Evolutionary conservation across 1,140 invertebrate species (phyloP).

Genomic region (Rhyacophila brunnea): DNA sequence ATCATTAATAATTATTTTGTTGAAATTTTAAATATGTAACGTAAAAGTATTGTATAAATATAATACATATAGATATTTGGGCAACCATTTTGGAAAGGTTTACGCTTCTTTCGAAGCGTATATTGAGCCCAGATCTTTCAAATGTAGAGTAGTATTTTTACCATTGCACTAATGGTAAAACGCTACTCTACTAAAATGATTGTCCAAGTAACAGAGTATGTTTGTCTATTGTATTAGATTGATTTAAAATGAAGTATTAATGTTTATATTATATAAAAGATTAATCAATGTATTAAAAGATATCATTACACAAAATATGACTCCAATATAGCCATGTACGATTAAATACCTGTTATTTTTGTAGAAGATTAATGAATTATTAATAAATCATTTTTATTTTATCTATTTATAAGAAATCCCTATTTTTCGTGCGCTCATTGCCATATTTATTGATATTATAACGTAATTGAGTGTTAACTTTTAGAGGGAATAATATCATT

Average conservation of each 20-base stretch:
- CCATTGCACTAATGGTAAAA: no score
- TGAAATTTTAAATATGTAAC: no score
- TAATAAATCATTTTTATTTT: background rate
- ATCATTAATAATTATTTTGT: no score
- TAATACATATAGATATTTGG: no score
- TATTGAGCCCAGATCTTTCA: no score
- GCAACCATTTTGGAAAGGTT: no score
- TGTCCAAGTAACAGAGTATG: background rate
- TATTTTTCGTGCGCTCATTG: conserved; percentile 31
- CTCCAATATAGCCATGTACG: background rate
- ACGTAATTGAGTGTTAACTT: conserved; percentile 11
- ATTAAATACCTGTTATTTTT: background rate
- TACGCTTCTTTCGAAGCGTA: no score
- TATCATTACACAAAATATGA: background rate
- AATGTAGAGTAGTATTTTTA: no score
- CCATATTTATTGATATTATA: conserved; percentile 31
- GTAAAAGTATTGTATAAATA: no score
- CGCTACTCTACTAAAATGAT: no score
- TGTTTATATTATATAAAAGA: background rate
- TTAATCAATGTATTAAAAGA: background rate
- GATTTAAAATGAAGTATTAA: background rate
- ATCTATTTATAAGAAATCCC: conserved; percentile 26
- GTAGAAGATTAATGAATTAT: background rate
- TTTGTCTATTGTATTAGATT: background rate
- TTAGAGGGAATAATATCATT: conserved; percentile 2